Base-by-base conservation (phyloP, 2,797 vertebrate genomes). In the Lophius americanus region DNA sequence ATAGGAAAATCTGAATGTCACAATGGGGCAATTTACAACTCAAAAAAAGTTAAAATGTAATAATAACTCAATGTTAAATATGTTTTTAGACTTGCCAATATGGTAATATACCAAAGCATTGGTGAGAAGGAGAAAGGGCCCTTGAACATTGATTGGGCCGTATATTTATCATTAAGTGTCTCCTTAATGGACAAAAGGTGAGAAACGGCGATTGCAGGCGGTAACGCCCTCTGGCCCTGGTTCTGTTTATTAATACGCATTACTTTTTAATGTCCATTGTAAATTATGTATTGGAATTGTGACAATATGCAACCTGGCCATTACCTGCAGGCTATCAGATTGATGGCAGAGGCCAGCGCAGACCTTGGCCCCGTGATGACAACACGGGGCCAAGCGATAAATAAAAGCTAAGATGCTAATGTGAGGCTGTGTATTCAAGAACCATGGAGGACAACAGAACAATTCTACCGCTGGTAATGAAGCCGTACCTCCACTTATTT, bases 241-340 rank as follows among this genome's bases (percentile, higher is more conserved):
- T 64, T 67, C 75, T 88, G 81, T 87, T 93, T 91, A 91, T 91
- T 92, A 92, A 91, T 88, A 85, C 76, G 55, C 76, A 91, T 88
- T 89, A 86, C 84, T 81, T 85, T 88, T 83, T 93, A 91, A 91
- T 91, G 87, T 74, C 80, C 72, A 70, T 80, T 73, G 87, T 92
- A 92, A 92, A 92, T 93, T 90, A 92, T 90, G 82, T 86, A 93
- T 91, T 82, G 83, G 85, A 89, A 87, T 89, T 92, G 89, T 91
- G 91, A 92, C 88, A 89, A 90, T 89, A 89, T 87, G 86, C 88
- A 88, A 64, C 83, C 82, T 83, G 78, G 83, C 85, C 73, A 83
- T 92, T 91, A 86, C 82, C 89, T 86, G 69, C 73, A 57, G 85
- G 89, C 82, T 51, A 61, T 82, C 72, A 82, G 89, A 93, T 91